Base-by-base conservation (phyloP, 2,113 vertebrate genomes). In the Carassius auratus region DNA sequence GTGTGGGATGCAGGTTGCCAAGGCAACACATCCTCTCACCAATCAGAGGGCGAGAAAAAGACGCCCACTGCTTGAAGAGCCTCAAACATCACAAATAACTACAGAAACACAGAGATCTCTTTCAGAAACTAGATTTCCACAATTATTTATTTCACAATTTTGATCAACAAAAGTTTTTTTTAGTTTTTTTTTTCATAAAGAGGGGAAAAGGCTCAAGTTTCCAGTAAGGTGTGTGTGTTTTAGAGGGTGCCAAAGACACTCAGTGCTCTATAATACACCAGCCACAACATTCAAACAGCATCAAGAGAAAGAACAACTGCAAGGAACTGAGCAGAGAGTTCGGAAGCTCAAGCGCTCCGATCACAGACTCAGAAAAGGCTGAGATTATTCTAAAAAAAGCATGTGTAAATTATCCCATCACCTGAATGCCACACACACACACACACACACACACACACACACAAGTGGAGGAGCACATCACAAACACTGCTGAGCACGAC, bases 111-210 rank as follows among this genome's bases (percentile, higher is more conserved):
- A 30, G n/a, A 48, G 33, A 76, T 50, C 76, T 52, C 62, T 42
- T 33, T 76, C 77, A 81, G 93, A 96, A 97, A 96, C 94, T 95
- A 95, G 94, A 96, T 96, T 96, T 96, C 93, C 95, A 96, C 94
- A 96, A 90, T 93, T 95, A 94, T 95, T 92, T 94, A 91, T 95
- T 91, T 92, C 96, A 97, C 95, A 97, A 95, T 93, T 96, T 96
- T 93, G 91, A 95, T 93, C 94, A 95, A 93, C 94, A 96, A 94
- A 94, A 92, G 90, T 48, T 38, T 38, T 38, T 38, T 38, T 21
- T 42, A 1, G 26, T 26, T 74, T 74, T 89, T 88, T 87, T 91
- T 86, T 85, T 84, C 87, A 87, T 91, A 89, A 92, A 85, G 89
- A 90, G 92, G 89, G 86, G 86, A 90, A 83, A 50, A 74, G 78